phyloP scores from a whole-genome alignment of 64 coral and sea anemone species.

The Pocillopora verrucosa region DNA sequence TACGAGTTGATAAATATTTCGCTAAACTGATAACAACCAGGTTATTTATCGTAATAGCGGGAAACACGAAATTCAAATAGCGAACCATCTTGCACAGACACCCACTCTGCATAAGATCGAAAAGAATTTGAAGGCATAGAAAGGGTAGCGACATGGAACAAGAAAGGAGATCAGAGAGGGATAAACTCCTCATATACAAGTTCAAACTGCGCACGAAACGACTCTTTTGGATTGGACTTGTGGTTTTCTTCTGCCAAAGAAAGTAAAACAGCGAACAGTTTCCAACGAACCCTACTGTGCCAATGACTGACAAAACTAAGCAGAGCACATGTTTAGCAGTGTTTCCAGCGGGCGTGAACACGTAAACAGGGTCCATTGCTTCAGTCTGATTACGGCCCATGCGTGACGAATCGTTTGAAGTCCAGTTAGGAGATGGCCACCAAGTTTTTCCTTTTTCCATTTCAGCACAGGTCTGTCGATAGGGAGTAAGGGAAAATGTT shows the following conservation, averaged over 20 bases:
- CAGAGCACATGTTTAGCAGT: background rate
- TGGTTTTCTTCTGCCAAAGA: background rate
- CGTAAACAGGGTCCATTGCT: background rate
- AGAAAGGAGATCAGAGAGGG: constrained; percentile 20
- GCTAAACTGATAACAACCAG: constrained; percentile 39
- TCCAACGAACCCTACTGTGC: background rate
- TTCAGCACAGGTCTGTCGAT: too few relatives aligned
- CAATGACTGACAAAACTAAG: background rate
- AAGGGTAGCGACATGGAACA: background rate
- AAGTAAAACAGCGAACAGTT: constrained; percentile 25
- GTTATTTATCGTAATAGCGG: constrained; percentile 19
- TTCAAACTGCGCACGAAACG: constrained; percentile 6
- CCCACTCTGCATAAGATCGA: constrained; percentile 33
- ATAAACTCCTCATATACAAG: constrained; percentile 24
- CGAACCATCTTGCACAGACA: constrained; percentile 26
- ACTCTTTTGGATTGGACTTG: background rate
- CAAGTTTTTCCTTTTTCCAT: too few relatives aligned
- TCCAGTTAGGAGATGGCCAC: too few relatives aligned
- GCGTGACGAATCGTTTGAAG: too few relatives aligned
- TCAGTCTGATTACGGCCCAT: too few relatives aligned
- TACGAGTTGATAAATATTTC: constrained; percentile 25
- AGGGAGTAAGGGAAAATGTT: too few relatives aligned
- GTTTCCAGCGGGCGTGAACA: constrained; percentile 9
- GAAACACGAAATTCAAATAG: constrained; percentile 34
- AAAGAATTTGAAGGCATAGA: background rate